A percentile compares a stretch with the other conserved stretches of the same genome.
phyloP scores from a whole-genome alignment of 2,888 invertebrate genomes.

The Automeris io region DNA sequence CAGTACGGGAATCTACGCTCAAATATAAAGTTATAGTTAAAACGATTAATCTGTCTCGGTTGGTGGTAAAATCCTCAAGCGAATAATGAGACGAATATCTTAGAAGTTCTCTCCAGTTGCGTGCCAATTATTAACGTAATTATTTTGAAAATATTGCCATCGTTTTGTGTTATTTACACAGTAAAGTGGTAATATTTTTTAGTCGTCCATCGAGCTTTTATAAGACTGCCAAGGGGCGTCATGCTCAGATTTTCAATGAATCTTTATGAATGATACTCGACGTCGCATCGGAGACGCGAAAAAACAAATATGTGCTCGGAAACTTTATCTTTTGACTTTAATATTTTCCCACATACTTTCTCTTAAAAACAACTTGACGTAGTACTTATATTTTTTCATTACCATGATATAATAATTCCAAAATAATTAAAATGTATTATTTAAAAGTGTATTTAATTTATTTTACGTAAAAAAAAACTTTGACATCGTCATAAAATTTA shows the following conservation, averaged over 20 bases:
- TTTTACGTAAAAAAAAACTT: too few relatives aligned
- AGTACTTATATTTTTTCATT: too few relatives aligned
- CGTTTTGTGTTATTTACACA: constrained; percentile 65
- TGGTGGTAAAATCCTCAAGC: constrained; percentile 67
- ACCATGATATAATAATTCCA: too few relatives aligned
- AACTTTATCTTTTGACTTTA: neutral
- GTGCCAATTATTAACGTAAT: constrained; percentile 76
- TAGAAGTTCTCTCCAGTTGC: constrained; percentile 46
- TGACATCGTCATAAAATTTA: too few relatives aligned
- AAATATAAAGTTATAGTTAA: constrained; percentile 67
- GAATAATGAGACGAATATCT: constrained; percentile 64
- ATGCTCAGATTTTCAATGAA: constrained; percentile 54
- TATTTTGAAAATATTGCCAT: constrained; percentile 71
- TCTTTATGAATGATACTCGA: constrained; percentile 29
- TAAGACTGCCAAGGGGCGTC: constrained; percentile 36
- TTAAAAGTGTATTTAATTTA: too few relatives aligned
- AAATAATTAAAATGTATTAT: too few relatives aligned
- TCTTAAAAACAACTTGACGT: neutral
- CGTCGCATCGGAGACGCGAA: neutral
- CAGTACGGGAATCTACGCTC: constrained; percentile 45
- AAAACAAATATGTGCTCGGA: neutral
- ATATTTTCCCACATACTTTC: neutral
- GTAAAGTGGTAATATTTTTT: constrained; percentile 60
- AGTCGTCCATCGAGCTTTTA: constrained; percentile 50
- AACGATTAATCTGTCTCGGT: constrained; percentile 72